Base-by-base conservation (phyloP, 2,888 invertebrate species). In the Halictus quadricinctus region DNA sequence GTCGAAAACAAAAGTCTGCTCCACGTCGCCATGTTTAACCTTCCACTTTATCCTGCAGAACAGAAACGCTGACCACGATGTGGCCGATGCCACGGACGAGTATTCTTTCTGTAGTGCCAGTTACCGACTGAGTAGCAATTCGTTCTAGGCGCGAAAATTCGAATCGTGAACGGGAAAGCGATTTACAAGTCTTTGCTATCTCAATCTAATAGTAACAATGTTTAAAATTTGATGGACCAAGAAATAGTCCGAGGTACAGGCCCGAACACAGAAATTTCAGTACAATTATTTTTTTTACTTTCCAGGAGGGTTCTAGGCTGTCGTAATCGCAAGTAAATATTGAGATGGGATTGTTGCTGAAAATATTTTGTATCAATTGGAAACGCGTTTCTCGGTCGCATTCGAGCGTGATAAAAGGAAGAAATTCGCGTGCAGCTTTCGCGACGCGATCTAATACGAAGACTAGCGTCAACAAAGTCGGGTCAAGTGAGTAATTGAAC, bases 1-100 rank as follows among this genome's bases (percentile, higher is more conserved):
- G 94, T 90, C 60, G 95, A 93, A 76, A 95, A 94, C 81, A 95
- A 90, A 87, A 97, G 93, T 88, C 95, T 95, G 95, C 97, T 97
- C 96, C 96, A 97, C 91, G 95, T 96, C 91, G 96, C 96, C 97
- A 97, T 97, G 95, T 96, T 86, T 46, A 29, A 6, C 50, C 25
- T 12, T 60, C n/a, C 72, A 50, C 48, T 76, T 41, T 64, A 18
- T 12, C 4, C 13, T 29, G 13, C 21, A 25, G 12, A 76, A 15
- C 29, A 5, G 41, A 21, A 25, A 10, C 18, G 36, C 6, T 29
- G 18, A 60, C 3, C 7, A n/a, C 25, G 7, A 18, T 36, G 36
- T 36, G 29, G 6, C 3, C 18, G 36, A 36, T 18, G 18, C 4
- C 10, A 15, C 25, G 2, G 7, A 69, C 21, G 21, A 70, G 15